These are phyloP conservation scores for Pseudocheirus occidentalis DNA, from an alignment of 2,797 vertebrate species.

Conservation along the genomic window DNA sequence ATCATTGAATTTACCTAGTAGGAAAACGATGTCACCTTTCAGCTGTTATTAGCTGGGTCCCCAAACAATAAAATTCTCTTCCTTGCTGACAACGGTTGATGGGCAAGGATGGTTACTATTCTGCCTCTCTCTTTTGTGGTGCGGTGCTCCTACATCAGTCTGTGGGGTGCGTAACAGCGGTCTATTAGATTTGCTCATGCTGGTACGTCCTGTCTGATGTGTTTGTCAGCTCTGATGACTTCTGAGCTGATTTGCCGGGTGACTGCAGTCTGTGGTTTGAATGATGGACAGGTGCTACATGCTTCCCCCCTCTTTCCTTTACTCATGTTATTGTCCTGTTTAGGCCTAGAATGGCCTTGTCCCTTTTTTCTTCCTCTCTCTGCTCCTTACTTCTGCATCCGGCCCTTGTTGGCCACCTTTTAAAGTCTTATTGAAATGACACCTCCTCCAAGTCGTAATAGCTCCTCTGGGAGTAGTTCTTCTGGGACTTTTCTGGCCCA, in stretches of 20 bases:
- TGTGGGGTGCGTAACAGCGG: not conserved
- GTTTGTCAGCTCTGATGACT: not conserved
- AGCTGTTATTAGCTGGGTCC: not conserved
- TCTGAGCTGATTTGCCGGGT: not conserved
- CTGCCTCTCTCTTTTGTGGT: not conserved
- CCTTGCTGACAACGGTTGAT: not conserved
- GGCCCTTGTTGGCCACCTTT: not conserved
- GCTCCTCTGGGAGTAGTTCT: not conserved
- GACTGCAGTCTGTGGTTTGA: not conserved
- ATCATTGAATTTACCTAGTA: not conserved
- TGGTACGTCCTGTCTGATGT: not conserved
- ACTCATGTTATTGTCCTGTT: not conserved
- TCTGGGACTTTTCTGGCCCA: not conserved
- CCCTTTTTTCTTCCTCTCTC: not conserved
- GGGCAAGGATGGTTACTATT: not conserved
- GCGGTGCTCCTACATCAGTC: not conserved
- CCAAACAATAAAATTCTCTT: not conserved
- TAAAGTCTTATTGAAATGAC: not conserved
- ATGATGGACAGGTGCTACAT: not conserved
- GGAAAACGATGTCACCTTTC: not conserved
- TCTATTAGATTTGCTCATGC: not conserved
- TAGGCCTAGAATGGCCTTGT: not conserved
- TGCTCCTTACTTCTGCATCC: not conserved
- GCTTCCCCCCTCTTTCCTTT: not conserved
- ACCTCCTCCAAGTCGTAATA: not conserved